phyloP scores from a whole-genome alignment of 64 coral and sea anemone species.

The Montipora efflorescens region DNA sequence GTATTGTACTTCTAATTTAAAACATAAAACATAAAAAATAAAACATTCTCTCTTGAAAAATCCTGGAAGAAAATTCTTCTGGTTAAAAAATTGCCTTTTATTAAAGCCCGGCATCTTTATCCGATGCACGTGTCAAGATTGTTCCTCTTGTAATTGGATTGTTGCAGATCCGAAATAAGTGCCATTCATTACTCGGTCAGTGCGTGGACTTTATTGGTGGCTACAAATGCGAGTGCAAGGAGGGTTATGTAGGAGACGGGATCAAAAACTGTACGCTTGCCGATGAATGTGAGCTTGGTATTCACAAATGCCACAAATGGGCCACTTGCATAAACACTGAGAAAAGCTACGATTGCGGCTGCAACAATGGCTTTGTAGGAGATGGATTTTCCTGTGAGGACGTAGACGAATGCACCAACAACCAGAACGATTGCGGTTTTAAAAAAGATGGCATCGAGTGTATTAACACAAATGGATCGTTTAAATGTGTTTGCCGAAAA shows the following conservation, averaged over 20 bases:
- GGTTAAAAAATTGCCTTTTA: too few relatives aligned
- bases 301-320: slow-evolving; percentile 15
- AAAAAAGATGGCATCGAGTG: neutral
- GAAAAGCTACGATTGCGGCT: slow-evolving; percentile 1
- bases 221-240: slow-evolving; percentile 28
- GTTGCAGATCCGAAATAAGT: neutral
- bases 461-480: slow-evolving; percentile 1
- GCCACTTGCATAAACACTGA: slow-evolving; percentile 16
- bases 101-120: too few relatives aligned
- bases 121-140: neutral
- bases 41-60: too few relatives aligned
- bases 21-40: too few relatives aligned
- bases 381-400: neutral
- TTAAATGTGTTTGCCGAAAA: neutral
- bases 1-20: too few relatives aligned
- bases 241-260: slow-evolving; percentile 7
- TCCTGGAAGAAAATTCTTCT: too few relatives aligned
- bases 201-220: slow-evolving; percentile 3
- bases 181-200: neutral
- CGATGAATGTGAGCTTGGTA: slow-evolving; percentile 24
- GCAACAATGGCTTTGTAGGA: slow-evolving; percentile 13
- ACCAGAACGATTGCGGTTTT: neutral
- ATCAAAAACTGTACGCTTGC: slow-evolving; percentile 2
- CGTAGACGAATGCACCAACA: neutral
- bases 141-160: too few relatives aligned